phyloP scores from a whole-genome alignment of 2,888 invertebrate species.

The Noctua pronuba region DNA sequence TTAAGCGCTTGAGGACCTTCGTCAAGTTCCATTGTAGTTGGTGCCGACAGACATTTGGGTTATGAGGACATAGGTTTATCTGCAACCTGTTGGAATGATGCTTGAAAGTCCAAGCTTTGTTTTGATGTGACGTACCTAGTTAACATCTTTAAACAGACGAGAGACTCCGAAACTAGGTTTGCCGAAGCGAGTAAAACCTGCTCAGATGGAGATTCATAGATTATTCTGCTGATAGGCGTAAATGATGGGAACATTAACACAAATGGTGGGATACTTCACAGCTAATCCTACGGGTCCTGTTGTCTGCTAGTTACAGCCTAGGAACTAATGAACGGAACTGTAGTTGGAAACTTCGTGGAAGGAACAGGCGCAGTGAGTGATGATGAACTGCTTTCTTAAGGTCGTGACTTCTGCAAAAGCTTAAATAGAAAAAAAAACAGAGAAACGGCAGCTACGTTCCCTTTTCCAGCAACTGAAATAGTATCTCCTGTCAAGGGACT shows the following conservation, averaged over 20 bases:
- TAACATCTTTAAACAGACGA: not conserved
- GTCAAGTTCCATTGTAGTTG: conserved; percentile 34
- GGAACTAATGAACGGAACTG: not conserved
- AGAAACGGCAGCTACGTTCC: not conserved
- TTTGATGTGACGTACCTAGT: not conserved
- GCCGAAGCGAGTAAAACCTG: not conserved
- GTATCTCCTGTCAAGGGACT: not conserved
- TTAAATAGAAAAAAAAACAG: not conserved
- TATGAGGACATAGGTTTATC: conserved; percentile 6
- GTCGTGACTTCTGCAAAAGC: not conserved
- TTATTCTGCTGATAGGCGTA: not conserved
- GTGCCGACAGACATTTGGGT: conserved; percentile 31
- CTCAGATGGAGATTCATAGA: not conserved
- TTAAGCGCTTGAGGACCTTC: conserved; percentile 47
- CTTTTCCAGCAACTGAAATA: not conserved
- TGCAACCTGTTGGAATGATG: conserved; percentile 11
- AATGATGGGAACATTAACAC: not conserved
- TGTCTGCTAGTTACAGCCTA: not conserved
- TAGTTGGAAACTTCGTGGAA: not conserved
- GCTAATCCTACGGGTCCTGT: not conserved
- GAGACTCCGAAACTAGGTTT: not conserved
- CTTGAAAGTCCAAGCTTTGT: too few species aligned
- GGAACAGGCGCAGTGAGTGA: not conserved
- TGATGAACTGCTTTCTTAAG: not conserved
- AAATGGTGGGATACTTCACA: not conserved